Conservation (phyloP, 2,888 invertebrate genomes). For the Chydorus sphaericus region DNA sequence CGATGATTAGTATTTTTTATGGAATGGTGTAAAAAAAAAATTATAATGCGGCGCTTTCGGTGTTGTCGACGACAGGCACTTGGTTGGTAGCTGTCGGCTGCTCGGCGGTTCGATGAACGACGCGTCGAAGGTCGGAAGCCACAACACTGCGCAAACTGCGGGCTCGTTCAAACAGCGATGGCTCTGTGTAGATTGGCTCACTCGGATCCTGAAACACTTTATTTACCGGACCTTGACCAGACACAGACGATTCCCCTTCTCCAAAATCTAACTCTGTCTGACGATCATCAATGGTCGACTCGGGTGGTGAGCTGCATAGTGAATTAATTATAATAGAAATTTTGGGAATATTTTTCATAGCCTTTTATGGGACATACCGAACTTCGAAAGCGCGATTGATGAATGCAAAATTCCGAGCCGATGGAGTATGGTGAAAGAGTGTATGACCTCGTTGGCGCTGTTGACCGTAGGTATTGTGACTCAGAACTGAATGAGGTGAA, state of each 20-base stretch:
- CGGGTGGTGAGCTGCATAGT: not conserved
- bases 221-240: not conserved
- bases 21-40: not conserved
- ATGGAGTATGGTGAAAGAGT: conserved; percentile 10
- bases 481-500: conserved; percentile 10
- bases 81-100: not conserved
- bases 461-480: conserved; percentile 1
- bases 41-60: conserved; percentile 2
- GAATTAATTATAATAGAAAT: not conserved
- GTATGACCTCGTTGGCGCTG: not conserved
- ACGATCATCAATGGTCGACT: not conserved
- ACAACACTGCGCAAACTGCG: conserved; percentile 48
- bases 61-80: not conserved
- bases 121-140: conserved; percentile 12
- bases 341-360: not conserved
- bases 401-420: conserved; percentile 14
- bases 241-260: not conserved
- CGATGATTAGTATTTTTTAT: too few species aligned
- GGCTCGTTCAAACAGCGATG: conserved; percentile 73
- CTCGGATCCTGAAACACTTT: conserved; percentile 64
- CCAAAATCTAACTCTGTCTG: not conserved
- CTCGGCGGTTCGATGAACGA: not conserved
- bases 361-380: not conserved
- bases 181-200: conserved; percentile 85
- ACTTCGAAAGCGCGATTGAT: conserved; percentile 12